phyloP scores from a whole-genome alignment of 2,888 invertebrate genomes.

The Watsonalla cultraria region DNA sequence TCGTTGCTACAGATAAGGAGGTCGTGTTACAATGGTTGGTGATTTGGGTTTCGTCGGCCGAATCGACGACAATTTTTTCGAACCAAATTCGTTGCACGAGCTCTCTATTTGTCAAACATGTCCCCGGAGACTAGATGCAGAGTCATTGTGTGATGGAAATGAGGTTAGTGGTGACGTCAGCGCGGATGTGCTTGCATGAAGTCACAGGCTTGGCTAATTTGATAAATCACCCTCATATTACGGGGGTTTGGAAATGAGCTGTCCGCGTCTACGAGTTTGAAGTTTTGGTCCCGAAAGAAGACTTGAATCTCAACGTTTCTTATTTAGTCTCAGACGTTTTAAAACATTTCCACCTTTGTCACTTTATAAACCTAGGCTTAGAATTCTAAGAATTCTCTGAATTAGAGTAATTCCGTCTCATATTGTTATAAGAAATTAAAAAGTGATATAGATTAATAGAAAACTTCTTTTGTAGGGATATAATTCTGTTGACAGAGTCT shows the following conservation, averaged over 20 bases:
- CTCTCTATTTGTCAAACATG: slow-evolving; percentile 68
- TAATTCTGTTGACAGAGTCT: no score
- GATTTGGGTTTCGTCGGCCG: slow-evolving; percentile 51
- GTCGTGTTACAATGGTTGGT: slow-evolving; percentile 33
- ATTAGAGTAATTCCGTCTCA: no score
- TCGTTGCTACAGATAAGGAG: slow-evolving; percentile 8
- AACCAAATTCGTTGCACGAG: slow-evolving; percentile 63
- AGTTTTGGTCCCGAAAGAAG: neutral
- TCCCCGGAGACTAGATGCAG: slow-evolving; percentile 37
- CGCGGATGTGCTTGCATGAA: slow-evolving; percentile 8
- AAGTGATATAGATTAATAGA: no score
- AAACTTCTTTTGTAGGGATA: no score
- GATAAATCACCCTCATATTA: neutral
- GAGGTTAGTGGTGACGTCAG: slow-evolving; percentile 23
- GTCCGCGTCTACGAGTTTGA: neutral
- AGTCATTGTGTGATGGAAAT: slow-evolving; percentile 37
- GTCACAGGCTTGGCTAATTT: neutral
- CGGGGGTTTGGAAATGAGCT: neutral
- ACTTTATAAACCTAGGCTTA: no score
- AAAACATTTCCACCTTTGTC: no score
- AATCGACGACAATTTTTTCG: slow-evolving; percentile 61
- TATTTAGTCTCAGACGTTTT: no score
- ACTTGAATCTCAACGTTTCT: no score
- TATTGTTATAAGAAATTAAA: no score
- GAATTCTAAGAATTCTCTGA: no score